phyloP scores from a whole-genome alignment of 2,113 vertebrate genomes.

The Petroica traversi region DNA sequence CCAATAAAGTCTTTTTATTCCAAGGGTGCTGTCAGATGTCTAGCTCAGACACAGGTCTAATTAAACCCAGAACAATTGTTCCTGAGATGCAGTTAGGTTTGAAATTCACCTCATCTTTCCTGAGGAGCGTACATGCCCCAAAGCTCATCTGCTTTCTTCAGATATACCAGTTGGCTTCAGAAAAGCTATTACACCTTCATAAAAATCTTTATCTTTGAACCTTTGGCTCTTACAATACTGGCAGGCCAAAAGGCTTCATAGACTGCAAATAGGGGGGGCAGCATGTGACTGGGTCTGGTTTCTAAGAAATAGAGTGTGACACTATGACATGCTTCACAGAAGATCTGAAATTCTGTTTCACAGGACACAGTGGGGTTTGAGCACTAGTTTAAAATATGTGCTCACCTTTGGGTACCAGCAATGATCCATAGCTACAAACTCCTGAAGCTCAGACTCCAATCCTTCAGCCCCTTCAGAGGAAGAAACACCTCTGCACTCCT shows the following conservation, averaged over 20 bases:
- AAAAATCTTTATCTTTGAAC: background rate
- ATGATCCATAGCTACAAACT: background rate
- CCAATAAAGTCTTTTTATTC: background rate
- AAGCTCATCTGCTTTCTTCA: background rate
- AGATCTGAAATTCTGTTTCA: background rate
- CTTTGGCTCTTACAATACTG: background rate
- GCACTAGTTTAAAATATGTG: background rate
- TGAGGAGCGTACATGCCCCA: rapidly evolving
- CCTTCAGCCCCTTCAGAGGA: background rate
- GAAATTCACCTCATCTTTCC: background rate
- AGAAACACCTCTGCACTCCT: background rate
- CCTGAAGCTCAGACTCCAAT: background rate
- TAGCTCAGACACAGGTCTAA: background rate
- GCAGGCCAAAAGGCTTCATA: background rate
- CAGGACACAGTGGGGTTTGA: background rate
- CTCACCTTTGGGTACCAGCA: background rate
- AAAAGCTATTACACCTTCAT: background rate
- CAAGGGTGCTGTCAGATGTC: background rate
- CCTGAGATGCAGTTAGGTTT: background rate
- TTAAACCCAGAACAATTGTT: background rate
- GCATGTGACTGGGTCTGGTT: background rate
- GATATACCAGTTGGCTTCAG: background rate
- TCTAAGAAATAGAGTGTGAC: background rate
- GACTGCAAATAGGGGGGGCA: background rate
- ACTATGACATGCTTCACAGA: background rate